Base-by-base conservation (phyloP, 2,113 vertebrate species). In the Erythrocercus mccallii region DNA sequence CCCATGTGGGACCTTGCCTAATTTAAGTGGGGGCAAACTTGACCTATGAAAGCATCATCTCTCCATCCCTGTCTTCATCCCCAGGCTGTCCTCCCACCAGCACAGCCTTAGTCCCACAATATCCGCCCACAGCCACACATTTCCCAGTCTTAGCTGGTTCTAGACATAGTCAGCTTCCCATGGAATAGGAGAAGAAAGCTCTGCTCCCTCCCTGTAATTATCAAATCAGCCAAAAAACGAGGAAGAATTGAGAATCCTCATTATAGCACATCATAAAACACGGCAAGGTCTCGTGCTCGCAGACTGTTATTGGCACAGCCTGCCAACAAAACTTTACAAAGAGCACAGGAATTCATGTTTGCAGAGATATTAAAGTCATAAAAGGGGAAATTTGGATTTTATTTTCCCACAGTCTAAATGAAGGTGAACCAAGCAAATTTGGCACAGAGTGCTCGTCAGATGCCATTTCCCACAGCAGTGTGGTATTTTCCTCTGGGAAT, bases 401-500 rank as follows among this genome's bases (percentile, higher is more conserved):
- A 92, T 97, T 98, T 98, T 98, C 98, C 97, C 98, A 98, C 98
- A 97, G 96, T 90, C 97, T 94, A 97, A 97, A 97, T 97, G 96
- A 98, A 98, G 96, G 95, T 97, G 97, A 96, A 97, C 97, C 96
- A 96, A 95, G 96, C 82, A 95, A 97, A 97, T 97, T 82, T 98
- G 97, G 98, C 98, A 98, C 97, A 96, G 81, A 94, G 76, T 33
- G 38, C 97, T 96, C 86, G 88, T 96, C 96, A 97, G 95, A 95
- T 97, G 96, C 94, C 96, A 97, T 98, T 99, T 99, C 98, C 98
- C 98, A 98, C 98, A 98, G 98, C 97, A 98, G 98, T 68, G 90
- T 97, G 90, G 88, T 81, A 97, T 96, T 98, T 98, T 97, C 93
- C 97, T 98, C 98, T 99, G 99, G 98, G 99, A 99, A 99, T 98